Evolutionary conservation across 2,113 vertebrate species (phyloP).

Genomic region (Orthonyx spaldingii): DNA sequence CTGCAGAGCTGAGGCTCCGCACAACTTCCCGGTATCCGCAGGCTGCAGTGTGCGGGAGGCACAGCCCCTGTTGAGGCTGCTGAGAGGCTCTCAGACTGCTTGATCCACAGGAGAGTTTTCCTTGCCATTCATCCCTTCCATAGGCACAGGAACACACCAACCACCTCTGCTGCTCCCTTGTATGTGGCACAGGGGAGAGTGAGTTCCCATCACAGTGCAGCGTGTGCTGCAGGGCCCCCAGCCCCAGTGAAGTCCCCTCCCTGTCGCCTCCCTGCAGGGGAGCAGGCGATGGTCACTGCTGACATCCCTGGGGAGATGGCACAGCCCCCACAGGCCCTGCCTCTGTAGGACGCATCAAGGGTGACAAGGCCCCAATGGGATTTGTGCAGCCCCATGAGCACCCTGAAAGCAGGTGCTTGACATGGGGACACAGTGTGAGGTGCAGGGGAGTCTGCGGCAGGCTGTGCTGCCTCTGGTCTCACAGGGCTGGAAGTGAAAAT

Average conservation of each 20-base stretch:
- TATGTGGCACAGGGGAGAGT: not conserved
- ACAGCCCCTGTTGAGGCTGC: rapidly evolving
- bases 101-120: not conserved
- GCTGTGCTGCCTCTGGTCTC: not conserved
- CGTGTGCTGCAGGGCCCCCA: rapidly evolving
- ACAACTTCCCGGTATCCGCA: not conserved
- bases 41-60: rapidly evolving
- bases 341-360: not conserved
- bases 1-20: not conserved
- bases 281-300: not conserved
- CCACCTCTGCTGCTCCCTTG: not conserved
- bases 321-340: not conserved
- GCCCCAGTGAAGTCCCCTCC: not conserved
- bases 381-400: not conserved
- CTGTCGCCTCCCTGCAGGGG: not conserved
- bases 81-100: not conserved
- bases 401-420: not conserved
- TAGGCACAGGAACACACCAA: rapidly evolving
- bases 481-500: not conserved
- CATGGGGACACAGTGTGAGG: rapidly evolving
- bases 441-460: not conserved
- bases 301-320: not conserved
- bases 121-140: not conserved
- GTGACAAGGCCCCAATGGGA: rapidly evolving
- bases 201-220: not conserved